Conservation (phyloP, 2,888 invertebrate genomes). For the Spicauda simplicius region DNA sequence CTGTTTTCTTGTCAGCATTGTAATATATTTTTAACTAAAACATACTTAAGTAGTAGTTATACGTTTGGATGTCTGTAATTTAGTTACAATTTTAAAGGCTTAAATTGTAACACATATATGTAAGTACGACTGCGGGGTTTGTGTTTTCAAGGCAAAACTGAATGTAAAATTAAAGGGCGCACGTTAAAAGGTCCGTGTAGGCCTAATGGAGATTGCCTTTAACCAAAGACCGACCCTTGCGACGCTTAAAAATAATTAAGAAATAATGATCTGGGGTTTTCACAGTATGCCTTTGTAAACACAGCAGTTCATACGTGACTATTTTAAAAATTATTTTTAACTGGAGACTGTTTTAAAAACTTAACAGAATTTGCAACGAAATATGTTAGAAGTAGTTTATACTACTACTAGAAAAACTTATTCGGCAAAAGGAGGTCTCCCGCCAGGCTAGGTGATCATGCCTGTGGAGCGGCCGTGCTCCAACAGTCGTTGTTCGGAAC, state of each 20-base stretch:
- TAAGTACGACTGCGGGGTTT: neutral
- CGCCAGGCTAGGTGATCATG: too few species aligned
- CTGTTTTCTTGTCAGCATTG: too few species aligned
- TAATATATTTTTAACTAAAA: too few species aligned
- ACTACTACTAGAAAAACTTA: too few species aligned
- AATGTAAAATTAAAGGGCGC: constrained; percentile 25
- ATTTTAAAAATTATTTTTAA: too few species aligned
- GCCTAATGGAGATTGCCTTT: constrained; percentile 32
- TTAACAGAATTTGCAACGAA: neutral
- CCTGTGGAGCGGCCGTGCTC: too few species aligned
- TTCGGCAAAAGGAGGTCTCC: too few species aligned
- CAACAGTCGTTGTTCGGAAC: too few species aligned
- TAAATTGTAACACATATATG: too few species aligned
- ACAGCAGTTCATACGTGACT: neutral
- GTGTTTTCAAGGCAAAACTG: constrained; percentile 7
- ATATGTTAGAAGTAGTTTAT: neutral
- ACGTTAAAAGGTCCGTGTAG: constrained; percentile 15
- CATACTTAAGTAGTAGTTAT: too few species aligned
- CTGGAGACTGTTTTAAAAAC: neutral
- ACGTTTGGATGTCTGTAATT: too few species aligned
- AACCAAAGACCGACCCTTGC: constrained; percentile 21
- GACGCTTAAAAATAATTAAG: constrained; percentile 30
- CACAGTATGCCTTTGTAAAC: neutral
- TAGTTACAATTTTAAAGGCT: too few species aligned
- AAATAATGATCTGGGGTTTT: constrained; percentile 12